Percentiles rank a stretch among this genome's conserved stretches.
phyloP scores from a whole-genome alignment of 2,888 invertebrate genomes.

The Erebia epiphron region DNA sequence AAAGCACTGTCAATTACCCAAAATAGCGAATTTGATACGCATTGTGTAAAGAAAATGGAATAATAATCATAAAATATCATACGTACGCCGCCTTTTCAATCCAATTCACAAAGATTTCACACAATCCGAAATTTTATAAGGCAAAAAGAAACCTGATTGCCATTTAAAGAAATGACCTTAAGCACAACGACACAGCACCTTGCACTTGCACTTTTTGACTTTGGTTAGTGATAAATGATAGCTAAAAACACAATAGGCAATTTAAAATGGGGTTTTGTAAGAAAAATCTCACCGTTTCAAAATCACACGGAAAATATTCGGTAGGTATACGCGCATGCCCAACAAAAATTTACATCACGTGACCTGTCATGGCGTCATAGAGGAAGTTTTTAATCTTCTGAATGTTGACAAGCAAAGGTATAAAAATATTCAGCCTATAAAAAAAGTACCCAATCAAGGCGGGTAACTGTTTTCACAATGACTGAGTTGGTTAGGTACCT shows the following conservation, averaged over 20 bases:
- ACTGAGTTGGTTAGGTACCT: too few relatives aligned
- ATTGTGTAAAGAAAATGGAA: not conserved
- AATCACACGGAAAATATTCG: slow-evolving; percentile 72
- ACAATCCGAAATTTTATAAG: slow-evolving; percentile 57
- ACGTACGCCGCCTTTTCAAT: slow-evolving; percentile 36
- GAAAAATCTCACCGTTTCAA: slow-evolving; percentile 69
- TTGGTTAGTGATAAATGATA: slow-evolving; percentile 46
- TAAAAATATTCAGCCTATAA: too few relatives aligned
- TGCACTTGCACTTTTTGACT: slow-evolving; percentile 55
- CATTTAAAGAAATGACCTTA: slow-evolving; percentile 69
- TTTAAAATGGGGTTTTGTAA: slow-evolving; percentile 54
- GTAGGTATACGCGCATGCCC: slow-evolving; percentile 76
- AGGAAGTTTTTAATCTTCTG: slow-evolving; percentile 33
- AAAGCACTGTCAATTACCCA: slow-evolving; percentile 42
- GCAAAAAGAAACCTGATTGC: slow-evolving; percentile 61
- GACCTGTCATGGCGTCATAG: slow-evolving; percentile 81
- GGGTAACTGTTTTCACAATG: too few relatives aligned
- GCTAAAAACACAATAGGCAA: slow-evolving; percentile 48
- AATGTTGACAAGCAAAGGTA: slow-evolving; percentile 25
- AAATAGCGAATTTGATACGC: slow-evolving; percentile 16
- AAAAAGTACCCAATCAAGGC: too few relatives aligned
- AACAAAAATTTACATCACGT: slow-evolving; percentile 82
- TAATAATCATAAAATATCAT: slow-evolving; percentile 22
- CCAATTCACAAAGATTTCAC: slow-evolving; percentile 48
- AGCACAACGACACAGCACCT: slow-evolving; percentile 43